Evolutionary conservation across 1,140 invertebrate species (phyloP).

Genomic region (Drosophila chauvacae): DNA sequence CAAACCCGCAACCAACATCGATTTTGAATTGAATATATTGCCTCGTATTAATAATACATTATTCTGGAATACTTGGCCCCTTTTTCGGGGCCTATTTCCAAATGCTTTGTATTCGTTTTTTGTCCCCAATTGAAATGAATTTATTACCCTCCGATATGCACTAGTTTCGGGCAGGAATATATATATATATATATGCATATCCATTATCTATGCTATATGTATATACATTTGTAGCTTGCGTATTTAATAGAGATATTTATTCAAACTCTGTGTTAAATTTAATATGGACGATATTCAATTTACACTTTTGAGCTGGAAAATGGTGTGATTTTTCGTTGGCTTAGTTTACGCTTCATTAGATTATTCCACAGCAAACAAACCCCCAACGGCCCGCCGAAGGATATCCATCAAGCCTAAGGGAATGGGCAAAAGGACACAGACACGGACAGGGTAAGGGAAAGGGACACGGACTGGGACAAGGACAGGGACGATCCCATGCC

Average conservation of each 20-base stretch:
- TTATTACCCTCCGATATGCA: background rate
- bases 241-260: slow-evolving; percentile 4
- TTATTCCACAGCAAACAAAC: slow-evolving; percentile 15
- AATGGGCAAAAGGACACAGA: slow-evolving; percentile 13
- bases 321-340: slow-evolving; percentile 13
- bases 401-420: slow-evolving; percentile 19
- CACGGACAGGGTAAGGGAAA: background rate
- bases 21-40: slow-evolving; percentile 23
- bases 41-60: slow-evolving; percentile 15
- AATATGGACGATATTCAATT: slow-evolving; percentile 2
- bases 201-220: background rate
- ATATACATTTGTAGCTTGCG: background rate
- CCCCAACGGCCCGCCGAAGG: background rate
- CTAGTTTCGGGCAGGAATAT: too few species aligned
- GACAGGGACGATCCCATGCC: background rate
- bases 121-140: slow-evolving; percentile 5
- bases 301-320: background rate
- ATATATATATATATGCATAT: too few species aligned
- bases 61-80: slow-evolving; percentile 2
- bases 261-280: background rate
- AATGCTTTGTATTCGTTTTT: background rate
- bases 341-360: slow-evolving; percentile 21
- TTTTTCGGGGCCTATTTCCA: background rate
- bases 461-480: background rate
- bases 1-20: background rate